Percentiles rank a stretch among this genome's conserved stretches.
Conservation (phyloP, 2,797 vertebrate species). For the Antrozous pallidus region DNA sequence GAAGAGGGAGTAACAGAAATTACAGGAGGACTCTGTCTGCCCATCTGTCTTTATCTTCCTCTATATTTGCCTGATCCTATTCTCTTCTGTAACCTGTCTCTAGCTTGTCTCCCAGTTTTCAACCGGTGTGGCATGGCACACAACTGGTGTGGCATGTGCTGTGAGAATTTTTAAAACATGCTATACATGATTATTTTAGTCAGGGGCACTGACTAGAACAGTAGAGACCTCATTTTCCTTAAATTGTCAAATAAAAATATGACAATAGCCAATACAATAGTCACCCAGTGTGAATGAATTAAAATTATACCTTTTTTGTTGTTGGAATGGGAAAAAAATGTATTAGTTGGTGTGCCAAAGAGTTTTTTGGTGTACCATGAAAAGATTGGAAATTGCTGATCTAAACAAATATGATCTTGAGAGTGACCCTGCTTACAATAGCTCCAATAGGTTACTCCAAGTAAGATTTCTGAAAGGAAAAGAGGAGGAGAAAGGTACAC, state of each 20-base stretch:
- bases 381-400: constrained; percentile 60
- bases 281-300: neutral
- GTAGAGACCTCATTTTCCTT: neutral
- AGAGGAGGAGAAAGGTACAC: constrained; percentile 42
- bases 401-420: constrained; percentile 77
- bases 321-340: neutral
- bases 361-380: neutral
- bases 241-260: neutral
- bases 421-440: constrained; percentile 69
- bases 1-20: constrained; percentile 33
- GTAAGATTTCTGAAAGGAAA: constrained; percentile 29
- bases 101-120: neutral
- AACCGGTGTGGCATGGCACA: neutral
- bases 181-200: neutral
- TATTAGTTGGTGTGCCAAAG: neutral
- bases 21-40: neutral
- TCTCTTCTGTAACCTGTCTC: constrained; percentile 36
- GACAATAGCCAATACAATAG: neutral
- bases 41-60: neutral
- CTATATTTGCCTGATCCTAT: constrained; percentile 15
- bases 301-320: neutral
- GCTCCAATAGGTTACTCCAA: constrained; percentile 68
- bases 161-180: neutral
- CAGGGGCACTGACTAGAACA: neutral
- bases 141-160: neutral